These are phyloP conservation scores for Drosophila parthenogenetica DNA, from an alignment of 2,888 invertebrate species.

Conservation along the genomic window DNA sequence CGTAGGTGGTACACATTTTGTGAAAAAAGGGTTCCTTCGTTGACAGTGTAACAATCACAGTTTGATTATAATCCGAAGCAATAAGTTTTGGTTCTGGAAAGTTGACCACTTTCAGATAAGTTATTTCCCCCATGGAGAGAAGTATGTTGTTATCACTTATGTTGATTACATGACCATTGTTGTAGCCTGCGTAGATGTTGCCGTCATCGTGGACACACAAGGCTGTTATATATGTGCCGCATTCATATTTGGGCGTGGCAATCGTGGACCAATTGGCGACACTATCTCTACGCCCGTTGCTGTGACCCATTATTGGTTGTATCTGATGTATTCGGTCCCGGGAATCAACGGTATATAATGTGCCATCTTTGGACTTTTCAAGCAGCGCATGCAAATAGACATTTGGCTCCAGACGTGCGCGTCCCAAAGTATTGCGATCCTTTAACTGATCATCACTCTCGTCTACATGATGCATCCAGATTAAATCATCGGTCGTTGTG, in stretches of 20 bases:
- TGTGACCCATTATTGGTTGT: constrained; percentile 32
- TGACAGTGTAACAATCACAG: constrained; percentile 39
- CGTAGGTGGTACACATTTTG: constrained; percentile 39
- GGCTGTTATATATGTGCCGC: constrained; percentile 69
- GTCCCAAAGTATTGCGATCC: constrained; percentile 7
- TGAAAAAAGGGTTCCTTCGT: neutral
- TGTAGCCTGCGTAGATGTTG: constrained; percentile 75
- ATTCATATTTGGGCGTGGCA: constrained; percentile 50
- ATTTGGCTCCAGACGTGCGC: constrained; percentile 73
- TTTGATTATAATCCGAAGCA: constrained; percentile 51
- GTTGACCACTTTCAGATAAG: constrained; percentile 75
- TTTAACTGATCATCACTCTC: constrained; percentile 34
- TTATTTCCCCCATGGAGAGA: constrained; percentile 12
- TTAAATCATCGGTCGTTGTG: constrained; percentile 48
- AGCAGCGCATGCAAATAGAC: constrained; percentile 70
- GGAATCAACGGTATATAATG: constrained; percentile 81
- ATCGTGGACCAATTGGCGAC: constrained; percentile 72
- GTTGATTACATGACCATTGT: constrained; percentile 78
- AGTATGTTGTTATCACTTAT: constrained; percentile 49
- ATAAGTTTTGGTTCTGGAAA: constrained; percentile 62
- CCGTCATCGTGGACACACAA: constrained; percentile 42
- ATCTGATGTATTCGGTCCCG: constrained; percentile 81
- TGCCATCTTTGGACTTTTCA: constrained; percentile 53
- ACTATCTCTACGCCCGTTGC: constrained; percentile 25
- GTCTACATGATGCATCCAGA: constrained; percentile 76